A percentile compares a stretch with the other conserved stretches of the same genome.
Evolutionary conservation across 64 coral and sea anemone genomes (phyloP).

Genomic region (Exaiptasia diaphana): DNA sequence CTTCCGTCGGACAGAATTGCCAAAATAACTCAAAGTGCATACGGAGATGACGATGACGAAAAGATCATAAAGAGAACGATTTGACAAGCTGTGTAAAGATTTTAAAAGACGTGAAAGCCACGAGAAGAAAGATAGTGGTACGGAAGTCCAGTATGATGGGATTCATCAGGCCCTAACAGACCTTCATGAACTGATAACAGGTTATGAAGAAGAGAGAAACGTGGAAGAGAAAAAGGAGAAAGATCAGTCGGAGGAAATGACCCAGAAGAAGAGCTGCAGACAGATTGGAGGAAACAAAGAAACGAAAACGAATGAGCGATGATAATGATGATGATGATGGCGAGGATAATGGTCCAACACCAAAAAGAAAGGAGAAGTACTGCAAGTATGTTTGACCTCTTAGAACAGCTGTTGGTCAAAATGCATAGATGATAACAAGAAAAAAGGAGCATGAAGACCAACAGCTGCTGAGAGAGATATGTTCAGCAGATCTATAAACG

Average conservation of each 20-base stretch:
- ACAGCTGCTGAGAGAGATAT: too few species aligned
- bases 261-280: slow-evolving; percentile 26
- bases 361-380: slow-evolving; percentile 16
- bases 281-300: slow-evolving; percentile 13
- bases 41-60: slow-evolving; percentile 9
- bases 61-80: slow-evolving; percentile 43
- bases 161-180: slow-evolving; percentile 5
- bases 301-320: too few species aligned
- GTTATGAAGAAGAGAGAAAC: not conserved
- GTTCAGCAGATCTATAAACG: too few species aligned
- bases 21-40: slow-evolving; percentile 2
- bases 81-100: slow-evolving; percentile 29
- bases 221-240: slow-evolving; percentile 15
- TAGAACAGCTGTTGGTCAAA: too few species aligned
- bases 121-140: slow-evolving; percentile 28
- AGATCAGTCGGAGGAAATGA: slow-evolving; percentile 45
- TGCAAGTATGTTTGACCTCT: not conserved
- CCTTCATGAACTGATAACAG: not conserved
- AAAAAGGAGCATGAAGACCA: too few species aligned
- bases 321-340: not conserved
- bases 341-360: not conserved
- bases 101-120: slow-evolving; percentile 36
- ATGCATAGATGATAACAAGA: too few species aligned
- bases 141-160: slow-evolving; percentile 35
- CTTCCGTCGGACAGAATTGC: slow-evolving; percentile 18